Conservation (phyloP, 2,113 vertebrate species). For the Psettodes erumei region DNA sequence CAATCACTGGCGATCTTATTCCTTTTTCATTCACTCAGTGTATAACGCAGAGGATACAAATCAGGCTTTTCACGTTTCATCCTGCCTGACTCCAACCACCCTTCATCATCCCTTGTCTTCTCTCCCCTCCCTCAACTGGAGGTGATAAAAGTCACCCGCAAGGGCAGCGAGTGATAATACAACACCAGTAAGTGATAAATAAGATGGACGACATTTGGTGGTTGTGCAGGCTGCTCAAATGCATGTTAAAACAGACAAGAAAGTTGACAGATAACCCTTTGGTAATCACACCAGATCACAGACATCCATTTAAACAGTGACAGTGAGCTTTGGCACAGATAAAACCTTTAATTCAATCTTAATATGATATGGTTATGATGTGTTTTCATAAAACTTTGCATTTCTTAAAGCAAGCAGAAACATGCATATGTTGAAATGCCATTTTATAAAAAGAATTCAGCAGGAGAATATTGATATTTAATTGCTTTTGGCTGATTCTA, state of each 20-base stretch:
- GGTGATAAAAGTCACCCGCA: slow-evolving; percentile 64
- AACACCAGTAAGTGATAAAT: slow-evolving; percentile 66
- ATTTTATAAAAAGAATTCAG: slow-evolving; percentile 28
- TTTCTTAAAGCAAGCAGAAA: neutral
- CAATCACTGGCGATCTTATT: slow-evolving; percentile 4
- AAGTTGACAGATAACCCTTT: slow-evolving; percentile 48
- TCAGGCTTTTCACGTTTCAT: slow-evolving; percentile 28
- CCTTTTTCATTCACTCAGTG: slow-evolving; percentile 15
- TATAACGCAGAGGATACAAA: slow-evolving; percentile 20
- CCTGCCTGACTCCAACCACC: slow-evolving; percentile 2
- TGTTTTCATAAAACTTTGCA: slow-evolving; percentile 28
- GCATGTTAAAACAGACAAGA: slow-evolving; percentile 44
- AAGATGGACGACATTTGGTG: slow-evolving; percentile 46
- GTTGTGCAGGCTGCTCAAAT: slow-evolving; percentile 49
- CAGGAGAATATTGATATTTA: slow-evolving; percentile 43
- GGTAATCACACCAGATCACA: slow-evolving; percentile 26
- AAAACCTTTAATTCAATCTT: neutral
- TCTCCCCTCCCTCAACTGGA: slow-evolving; percentile 9
- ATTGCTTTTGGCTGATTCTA: slow-evolving; percentile 55
- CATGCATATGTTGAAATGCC: slow-evolving; percentile 7
- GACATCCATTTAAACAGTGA: slow-evolving; percentile 9
- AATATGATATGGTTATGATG: neutral
- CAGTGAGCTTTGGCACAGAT: neutral
- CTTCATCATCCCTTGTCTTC: slow-evolving; percentile 32
- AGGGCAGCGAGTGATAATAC: slow-evolving; percentile 60